Evolutionary conservation across 2,888 invertebrate species (phyloP).

Genomic region (Pterostichus niger): DNA sequence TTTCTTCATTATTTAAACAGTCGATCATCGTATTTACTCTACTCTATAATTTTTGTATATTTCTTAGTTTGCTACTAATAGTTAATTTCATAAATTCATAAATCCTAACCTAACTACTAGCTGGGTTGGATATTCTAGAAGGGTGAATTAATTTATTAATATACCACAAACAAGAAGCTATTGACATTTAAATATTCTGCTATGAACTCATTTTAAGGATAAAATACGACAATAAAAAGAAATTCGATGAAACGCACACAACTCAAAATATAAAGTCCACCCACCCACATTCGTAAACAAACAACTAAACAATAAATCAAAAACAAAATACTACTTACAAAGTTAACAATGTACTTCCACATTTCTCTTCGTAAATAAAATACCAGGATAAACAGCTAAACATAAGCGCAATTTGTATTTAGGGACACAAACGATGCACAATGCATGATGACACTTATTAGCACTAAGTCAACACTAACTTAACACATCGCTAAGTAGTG

Average conservation of each 20-base stretch:
- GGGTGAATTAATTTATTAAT: too few relatives aligned
- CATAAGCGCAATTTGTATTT: not conserved
- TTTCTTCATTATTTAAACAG: too few relatives aligned
- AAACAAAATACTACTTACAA: slow-evolving; percentile 39
- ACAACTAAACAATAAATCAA: not conserved
- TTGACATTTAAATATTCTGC: too few relatives aligned
- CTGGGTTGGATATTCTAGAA: too few relatives aligned
- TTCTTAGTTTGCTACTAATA: too few relatives aligned
- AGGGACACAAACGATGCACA: slow-evolving; percentile 7
- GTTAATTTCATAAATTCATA: too few relatives aligned
- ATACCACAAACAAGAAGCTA: too few relatives aligned
- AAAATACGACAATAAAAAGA: not conserved
- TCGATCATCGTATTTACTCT: too few relatives aligned
- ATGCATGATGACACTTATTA: slow-evolving; percentile 25
- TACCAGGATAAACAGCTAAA: not conserved
- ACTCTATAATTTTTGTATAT: too few relatives aligned
- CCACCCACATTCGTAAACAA: not conserved
- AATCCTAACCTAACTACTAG: too few relatives aligned
- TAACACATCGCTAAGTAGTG: slow-evolving; percentile 32
- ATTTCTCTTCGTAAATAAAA: slow-evolving; percentile 14
- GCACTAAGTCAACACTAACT: not conserved
- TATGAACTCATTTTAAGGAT: too few relatives aligned
- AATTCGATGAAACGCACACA: not conserved
- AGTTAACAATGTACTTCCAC: slow-evolving; percentile 39
- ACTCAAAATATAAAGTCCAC: not conserved